Evolutionary conservation across 2,797 vertebrate genomes (phyloP), one percentile per base, ranked within the genome.

Genomic region (Sebastes hubbsi): DNA sequence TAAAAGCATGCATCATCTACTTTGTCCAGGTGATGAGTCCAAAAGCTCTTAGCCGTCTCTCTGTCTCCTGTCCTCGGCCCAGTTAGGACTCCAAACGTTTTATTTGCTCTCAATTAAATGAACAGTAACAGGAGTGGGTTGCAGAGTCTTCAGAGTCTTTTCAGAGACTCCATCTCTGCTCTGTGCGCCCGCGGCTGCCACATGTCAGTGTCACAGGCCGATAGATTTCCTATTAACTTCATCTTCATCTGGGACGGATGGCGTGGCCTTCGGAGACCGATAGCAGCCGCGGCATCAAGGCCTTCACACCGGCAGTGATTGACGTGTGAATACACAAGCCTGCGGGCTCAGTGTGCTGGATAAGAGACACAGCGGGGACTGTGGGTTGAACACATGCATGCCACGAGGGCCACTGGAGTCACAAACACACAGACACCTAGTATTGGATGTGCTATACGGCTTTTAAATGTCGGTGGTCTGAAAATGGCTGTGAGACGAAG

Each of bases 171-270:
- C 29, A 27, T 66, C 49, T 74, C 59, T 67, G 59, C 63, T 79
- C 18, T 1, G 14, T 16, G 59, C 2, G 72, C 82, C 86, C 20
- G 77, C 20, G 32, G 85, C 77, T 49, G 68, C 76, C 62, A 22
- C 72, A 68, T 54, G 77, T 87, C 86, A 69, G 69, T 59, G 86
- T 89, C 86, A 76, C 78, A 82, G 81, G 74, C 78, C 80, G 38
- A 85, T 66, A 76, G 83, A 91, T 87, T 87, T 90, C 78, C 75
- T 22, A 84, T 89, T 85, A 86, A 77, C 76, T 86, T 54, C 68
- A 46, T 88, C 80, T 89, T 86, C 85, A 81, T 88, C 68, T 66
- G 75, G 75, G 77, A 82, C 24, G n/a, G 65, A n/a, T 38, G 46
- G 18, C 16, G 11, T 2, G 62, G 81, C 81, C 82, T 78, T 83